Percentiles rank a stretch among this genome's conserved stretches.
Evolutionary conservation across 2,888 invertebrate species (phyloP).

Genomic region (Scaptomyza parva): DNA sequence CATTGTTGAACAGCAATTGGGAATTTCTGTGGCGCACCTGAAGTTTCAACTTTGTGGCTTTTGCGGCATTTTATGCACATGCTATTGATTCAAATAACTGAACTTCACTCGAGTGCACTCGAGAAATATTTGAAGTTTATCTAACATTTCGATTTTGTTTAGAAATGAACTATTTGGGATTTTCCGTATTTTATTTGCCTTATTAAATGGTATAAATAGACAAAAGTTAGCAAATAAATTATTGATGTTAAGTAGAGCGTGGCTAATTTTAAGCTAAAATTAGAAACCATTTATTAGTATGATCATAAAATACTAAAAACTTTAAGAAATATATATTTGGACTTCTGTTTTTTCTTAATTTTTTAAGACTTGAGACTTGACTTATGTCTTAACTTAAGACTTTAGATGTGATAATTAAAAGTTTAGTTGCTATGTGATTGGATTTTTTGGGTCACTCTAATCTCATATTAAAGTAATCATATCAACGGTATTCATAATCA

Average conservation of each 20-base stretch:
- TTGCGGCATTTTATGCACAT: constrained; percentile 2
- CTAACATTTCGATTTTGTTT: background rate
- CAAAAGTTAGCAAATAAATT: background rate
- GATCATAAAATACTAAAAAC: background rate
- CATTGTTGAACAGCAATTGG: background rate
- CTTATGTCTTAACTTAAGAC: no score
- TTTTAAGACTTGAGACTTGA: background rate
- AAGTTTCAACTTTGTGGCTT: background rate
- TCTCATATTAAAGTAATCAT: no score
- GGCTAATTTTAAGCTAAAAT: background rate
- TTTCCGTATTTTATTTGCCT: background rate
- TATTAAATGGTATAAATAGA: background rate
- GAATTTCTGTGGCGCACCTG: background rate
- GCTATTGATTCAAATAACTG: background rate
- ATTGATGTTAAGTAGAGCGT: background rate
- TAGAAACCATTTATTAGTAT: background rate
- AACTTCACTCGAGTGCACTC: background rate
- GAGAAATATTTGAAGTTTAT: background rate
- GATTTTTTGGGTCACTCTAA: no score
- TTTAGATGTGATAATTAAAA: no score
- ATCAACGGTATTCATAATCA: no score
- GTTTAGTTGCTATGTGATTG: no score
- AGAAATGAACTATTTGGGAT: background rate
- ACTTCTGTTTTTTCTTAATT: no score
- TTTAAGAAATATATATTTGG: background rate